Conservation (phyloP, 2,113 vertebrate species). For the Cinclus mexicanus region DNA sequence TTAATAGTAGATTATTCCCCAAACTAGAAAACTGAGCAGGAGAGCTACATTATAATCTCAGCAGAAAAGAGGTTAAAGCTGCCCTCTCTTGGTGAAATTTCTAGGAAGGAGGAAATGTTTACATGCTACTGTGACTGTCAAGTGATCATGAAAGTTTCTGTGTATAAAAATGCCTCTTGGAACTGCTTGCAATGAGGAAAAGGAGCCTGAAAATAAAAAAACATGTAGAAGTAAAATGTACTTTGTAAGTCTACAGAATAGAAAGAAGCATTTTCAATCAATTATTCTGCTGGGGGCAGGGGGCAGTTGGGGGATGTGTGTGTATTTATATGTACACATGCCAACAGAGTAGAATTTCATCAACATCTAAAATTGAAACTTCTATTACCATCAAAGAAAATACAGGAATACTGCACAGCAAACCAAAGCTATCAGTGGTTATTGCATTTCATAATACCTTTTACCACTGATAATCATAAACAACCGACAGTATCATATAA, state of each 20-base stretch:
- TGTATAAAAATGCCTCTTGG: neutral
- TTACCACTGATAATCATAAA: neutral
- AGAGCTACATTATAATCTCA: neutral
- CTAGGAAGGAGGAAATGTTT: neutral
- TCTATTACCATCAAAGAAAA: neutral
- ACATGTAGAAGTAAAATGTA: neutral
- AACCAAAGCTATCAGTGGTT: neutral
- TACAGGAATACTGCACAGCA: neutral
- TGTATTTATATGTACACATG: neutral
- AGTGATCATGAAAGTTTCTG: neutral
- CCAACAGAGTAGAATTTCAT: neutral
- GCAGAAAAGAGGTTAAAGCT: neutral
- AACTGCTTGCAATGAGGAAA: neutral
- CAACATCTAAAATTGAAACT: neutral
- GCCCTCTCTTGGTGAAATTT: neutral
- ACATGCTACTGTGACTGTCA: neutral
- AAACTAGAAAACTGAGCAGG: neutral
- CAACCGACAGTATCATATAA: neutral
- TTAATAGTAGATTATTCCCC: neutral
- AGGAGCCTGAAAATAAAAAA: neutral
- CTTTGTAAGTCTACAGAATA: neutral
- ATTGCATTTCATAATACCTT: neutral
- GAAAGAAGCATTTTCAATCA: neutral
- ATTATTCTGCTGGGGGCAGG: neutral
- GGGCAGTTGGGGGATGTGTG: neutral